Evolutionary conservation across 2,113 vertebrate genomes (phyloP), one percentile per base, ranked within the genome.

Genomic region (Colistium nudipinnis): DNA sequence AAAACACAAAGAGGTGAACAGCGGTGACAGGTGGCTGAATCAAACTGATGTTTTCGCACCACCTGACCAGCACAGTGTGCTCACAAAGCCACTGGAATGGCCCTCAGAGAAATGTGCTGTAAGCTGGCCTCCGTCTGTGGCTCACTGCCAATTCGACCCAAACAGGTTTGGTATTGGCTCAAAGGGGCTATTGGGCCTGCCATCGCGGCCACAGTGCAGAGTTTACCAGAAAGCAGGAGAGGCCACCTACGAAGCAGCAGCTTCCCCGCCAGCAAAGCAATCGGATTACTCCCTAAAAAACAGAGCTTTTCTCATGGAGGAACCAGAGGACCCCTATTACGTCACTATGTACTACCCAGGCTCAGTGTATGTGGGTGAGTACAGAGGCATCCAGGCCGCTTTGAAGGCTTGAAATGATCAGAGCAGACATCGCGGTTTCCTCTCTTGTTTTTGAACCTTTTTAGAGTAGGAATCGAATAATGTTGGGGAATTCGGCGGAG

Each of bases 281-380:
- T 48, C 55, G 28, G 68, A 66, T 30, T 57, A 55, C 60, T 64
- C 45, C 55, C 36, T 17, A 33, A 68, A 74, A 47, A 78, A 59
- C 53, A 70, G 71, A 57, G 56, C 56, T 35, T 72, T 78, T 66
- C 76, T 80, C 69, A 47, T 33, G 7, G 80, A 90, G 74, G 82
- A 87, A 17, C 41, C 74, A 66, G 88, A 89, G 38, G 80, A 83
- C 47, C 76, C 85, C 16, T 78, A 84, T 72, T 90, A 91, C 25
- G 71, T 85, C 77, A 87, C 87, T 56, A 82, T 88, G 73, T 80
- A 81, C 61, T 72, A 74, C 78, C 86, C 88, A 3, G 85, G 75
- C 31, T 78, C 86, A 35, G 82, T 81, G 60, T 85, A 89, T 56
- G 80, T 87, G 55, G 88, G 91, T 93, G 72, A 91, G 92, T 92